A percentile compares a stretch with the other conserved stretches of the same genome.
These are phyloP conservation scores for Glaucomys volans DNA, from an alignment of 2,113 vertebrate genomes.

Conservation along the genomic window DNA sequence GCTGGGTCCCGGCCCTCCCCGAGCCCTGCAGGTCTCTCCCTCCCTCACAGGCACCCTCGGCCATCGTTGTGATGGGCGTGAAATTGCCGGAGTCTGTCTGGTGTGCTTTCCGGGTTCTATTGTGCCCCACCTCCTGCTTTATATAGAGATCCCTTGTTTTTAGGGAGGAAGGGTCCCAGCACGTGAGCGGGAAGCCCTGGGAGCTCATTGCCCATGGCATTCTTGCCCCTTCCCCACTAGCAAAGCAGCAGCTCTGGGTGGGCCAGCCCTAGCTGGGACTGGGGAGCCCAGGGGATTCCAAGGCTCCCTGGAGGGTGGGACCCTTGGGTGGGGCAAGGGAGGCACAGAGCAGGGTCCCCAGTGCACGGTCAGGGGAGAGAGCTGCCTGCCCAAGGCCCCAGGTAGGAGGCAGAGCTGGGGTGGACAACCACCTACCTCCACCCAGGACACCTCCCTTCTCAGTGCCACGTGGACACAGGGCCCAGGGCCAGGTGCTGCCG, in stretches of 20 bases:
- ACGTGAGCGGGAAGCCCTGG: not conserved
- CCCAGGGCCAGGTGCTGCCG: not conserved
- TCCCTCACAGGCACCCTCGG: not conserved
- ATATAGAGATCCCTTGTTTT: not conserved
- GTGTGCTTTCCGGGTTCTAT: not conserved
- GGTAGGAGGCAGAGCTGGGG: not conserved
- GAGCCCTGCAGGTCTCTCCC: not conserved
- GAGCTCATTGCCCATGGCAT: not conserved
- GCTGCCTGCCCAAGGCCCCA: not conserved
- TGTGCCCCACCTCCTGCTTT: not conserved
- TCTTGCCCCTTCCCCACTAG: not conserved
- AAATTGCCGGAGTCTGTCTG: not conserved
- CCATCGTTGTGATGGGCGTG: not conserved
- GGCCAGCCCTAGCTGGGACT: not conserved
- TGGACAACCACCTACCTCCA: not conserved
- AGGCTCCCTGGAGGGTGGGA: not conserved
- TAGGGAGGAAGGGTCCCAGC: not conserved
- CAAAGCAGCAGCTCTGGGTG: not conserved
- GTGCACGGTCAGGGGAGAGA: not conserved
- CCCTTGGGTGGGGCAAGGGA: not conserved
- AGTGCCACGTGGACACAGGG: conserved; percentile 9
- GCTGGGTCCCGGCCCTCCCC: not conserved
- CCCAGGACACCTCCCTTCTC: not conserved
- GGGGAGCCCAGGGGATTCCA: not conserved
- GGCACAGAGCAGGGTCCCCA: accelerated